A percentile compares a stretch with the other conserved stretches of the same genome.
phyloP scores from a whole-genome alignment of 1,140 invertebrate species.

The Drosophila burlai region DNA sequence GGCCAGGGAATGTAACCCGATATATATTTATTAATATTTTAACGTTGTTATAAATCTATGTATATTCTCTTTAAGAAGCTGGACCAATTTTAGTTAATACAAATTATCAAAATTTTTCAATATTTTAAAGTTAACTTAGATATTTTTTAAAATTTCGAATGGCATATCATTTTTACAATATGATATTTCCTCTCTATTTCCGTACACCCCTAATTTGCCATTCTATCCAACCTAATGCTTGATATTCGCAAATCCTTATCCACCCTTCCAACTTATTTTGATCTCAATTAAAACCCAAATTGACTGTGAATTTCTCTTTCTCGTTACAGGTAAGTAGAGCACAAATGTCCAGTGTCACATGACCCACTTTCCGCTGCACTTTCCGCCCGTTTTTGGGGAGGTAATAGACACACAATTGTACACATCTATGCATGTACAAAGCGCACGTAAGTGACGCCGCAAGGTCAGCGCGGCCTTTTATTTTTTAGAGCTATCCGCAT shows the following conservation, averaged over 20 bases:
- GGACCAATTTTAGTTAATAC: no score
- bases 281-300: constrained; percentile 28
- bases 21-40: no score
- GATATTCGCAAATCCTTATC: background rate
- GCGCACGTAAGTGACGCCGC: constrained; percentile 52
- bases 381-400: constrained; percentile 22
- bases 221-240: background rate
- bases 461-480: constrained; percentile 70
- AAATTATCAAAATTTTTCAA: no score
- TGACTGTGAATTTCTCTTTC: constrained; percentile 40
- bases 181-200: background rate
- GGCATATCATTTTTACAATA: background rate
- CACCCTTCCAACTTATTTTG: background rate
- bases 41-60: no score
- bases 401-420: background rate
- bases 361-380: constrained; percentile 62
- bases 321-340: constrained; percentile 77
- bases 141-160: background rate
- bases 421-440: background rate
- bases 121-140: background rate
- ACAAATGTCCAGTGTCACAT: constrained; percentile 72
- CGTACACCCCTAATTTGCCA: no score
- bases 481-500: constrained; percentile 42
- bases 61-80: no score
- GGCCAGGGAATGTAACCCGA: no score